phyloP scores from a whole-genome alignment of 2,888 invertebrate genomes.

The Pyrocoelia pectoralis region DNA sequence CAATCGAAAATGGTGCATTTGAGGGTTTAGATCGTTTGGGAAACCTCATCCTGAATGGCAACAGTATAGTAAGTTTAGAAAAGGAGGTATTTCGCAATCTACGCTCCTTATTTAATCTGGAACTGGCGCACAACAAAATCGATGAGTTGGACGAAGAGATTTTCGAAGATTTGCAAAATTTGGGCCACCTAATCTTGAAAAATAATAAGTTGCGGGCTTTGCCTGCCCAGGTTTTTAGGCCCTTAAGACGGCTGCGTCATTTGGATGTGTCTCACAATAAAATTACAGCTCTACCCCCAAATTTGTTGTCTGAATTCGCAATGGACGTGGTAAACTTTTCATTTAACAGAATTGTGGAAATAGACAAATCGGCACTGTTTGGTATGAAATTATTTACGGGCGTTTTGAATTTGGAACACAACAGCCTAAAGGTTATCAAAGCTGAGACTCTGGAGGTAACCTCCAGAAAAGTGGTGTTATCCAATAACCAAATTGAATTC shows the following conservation, averaged over 20 bases:
- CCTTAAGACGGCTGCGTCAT: not conserved
- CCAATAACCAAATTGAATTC: not conserved
- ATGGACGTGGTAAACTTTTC: not conserved
- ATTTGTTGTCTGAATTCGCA: not conserved
- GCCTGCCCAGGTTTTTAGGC: not conserved
- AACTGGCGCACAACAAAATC: not conserved
- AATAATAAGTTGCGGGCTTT: not conserved
- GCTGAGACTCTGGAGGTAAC: not conserved
- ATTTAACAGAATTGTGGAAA: not conserved
- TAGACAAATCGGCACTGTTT: not conserved
- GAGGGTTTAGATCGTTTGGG: not conserved
- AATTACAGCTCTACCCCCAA: not conserved
- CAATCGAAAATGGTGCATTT: not conserved
- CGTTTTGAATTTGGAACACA: not conserved
- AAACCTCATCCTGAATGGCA: not conserved
- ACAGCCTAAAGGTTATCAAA: not conserved
- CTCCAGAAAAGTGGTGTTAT: not conserved
- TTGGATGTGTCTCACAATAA: conserved; percentile 3
- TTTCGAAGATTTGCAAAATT: conserved; percentile 2
- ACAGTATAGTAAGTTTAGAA: not conserved
- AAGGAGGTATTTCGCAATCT: not conserved
- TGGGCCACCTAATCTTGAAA: not conserved
- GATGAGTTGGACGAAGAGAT: not conserved
- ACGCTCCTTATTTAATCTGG: not conserved
- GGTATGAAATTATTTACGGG: not conserved